Base-by-base conservation (phyloP, 2,113 vertebrate species). In the Castor canadensis region DNA sequence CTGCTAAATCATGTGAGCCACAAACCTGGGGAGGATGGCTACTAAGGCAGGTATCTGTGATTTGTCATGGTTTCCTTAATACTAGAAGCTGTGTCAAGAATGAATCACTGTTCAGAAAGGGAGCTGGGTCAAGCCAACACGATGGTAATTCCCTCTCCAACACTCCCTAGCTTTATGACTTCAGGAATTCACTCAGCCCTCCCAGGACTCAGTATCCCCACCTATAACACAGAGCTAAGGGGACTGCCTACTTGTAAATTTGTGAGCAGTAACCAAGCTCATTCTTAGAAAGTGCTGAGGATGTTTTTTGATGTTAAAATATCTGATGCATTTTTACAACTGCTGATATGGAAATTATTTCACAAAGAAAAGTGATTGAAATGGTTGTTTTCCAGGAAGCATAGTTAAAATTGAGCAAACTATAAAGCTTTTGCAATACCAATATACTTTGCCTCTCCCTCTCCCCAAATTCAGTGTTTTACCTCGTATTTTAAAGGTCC, bases 11-110 rank as follows among this genome's bases (percentile, higher is more conserved):
- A 58, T 9, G 22, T 8, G n/a, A 22, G 56, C 24, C 6, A 3
- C 52, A n/a, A 5, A 9, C 0, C 0, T 0, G 32, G 30, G 9
- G 16, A 47, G 38, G 13, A 2, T 15, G 45, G 16, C 7, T 54
- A 11, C 28, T 9, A 19, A 24, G 16, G 40, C 9, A 19, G 9
- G 3, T 13, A 6, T 80, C 26, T 52, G 11, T n/a, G 49, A 3
- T 24, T 40, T 26, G 4, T 1, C 12, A 8, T 66, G 9, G 6
- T 72, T 45, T 67, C 47, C 56, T 62, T 75, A 40, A 24, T 52
- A 1, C 12, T 35, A 52, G 19, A n/a, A 69, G 17, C 28, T 38
- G 2, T 20, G 30, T 6, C 56, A 30, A 4, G 20, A 3, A n/a
- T 30, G 60, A 35, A 30, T 40, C 66, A 28, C 66, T 30, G 16